Conservation (phyloP, 2,797 vertebrate species). For the Novumbra hubbsi region DNA sequence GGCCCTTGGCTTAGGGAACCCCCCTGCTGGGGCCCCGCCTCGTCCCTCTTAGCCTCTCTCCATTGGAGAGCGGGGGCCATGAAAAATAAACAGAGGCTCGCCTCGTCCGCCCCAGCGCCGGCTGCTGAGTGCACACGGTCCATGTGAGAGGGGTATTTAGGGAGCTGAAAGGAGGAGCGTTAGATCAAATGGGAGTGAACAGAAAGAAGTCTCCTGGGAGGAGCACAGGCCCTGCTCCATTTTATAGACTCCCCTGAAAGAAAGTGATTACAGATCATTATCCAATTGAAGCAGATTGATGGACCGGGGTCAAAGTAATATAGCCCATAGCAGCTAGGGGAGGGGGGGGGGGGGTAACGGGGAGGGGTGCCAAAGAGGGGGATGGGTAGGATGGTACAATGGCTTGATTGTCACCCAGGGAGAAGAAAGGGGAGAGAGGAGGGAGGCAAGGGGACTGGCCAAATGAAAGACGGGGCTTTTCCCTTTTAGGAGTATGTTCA, state of each 20-base stretch:
- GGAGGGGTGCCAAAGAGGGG: constrained; percentile 49
- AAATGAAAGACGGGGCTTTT: constrained; percentile 71
- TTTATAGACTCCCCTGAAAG: constrained; percentile 99
- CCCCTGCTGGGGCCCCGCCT: constrained; percentile 74
- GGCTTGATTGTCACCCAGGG: constrained; percentile 86
- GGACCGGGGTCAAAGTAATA: constrained; percentile 99
- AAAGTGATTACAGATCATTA: constrained; percentile 99
- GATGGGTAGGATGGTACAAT: constrained; percentile 83
- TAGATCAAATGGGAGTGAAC: constrained; percentile 90
- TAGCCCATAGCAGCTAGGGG: constrained; percentile 82
- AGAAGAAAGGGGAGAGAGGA: constrained; percentile 54
- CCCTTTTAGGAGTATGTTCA: constrained; percentile 58
- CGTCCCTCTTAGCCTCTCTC: constrained; percentile 77
- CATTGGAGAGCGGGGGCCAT: constrained; percentile 75
- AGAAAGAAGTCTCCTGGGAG: constrained; percentile 98
- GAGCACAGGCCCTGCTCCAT: constrained; percentile 86
- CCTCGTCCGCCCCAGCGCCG: constrained; percentile 58
- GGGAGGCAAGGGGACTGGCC: constrained; percentile 48
- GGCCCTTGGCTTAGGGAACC: constrained; percentile 68
- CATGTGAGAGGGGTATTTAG: constrained; percentile 92
- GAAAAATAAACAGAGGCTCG: constrained; percentile 83
- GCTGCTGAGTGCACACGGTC: constrained; percentile 63
- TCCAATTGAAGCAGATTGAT: constrained; percentile 99
- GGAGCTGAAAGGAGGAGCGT: constrained; percentile 76
- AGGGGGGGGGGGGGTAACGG: constrained; percentile 10